Evolutionary conservation across 2,888 invertebrate genomes (phyloP).

Genomic region (Cheilosia soror): DNA sequence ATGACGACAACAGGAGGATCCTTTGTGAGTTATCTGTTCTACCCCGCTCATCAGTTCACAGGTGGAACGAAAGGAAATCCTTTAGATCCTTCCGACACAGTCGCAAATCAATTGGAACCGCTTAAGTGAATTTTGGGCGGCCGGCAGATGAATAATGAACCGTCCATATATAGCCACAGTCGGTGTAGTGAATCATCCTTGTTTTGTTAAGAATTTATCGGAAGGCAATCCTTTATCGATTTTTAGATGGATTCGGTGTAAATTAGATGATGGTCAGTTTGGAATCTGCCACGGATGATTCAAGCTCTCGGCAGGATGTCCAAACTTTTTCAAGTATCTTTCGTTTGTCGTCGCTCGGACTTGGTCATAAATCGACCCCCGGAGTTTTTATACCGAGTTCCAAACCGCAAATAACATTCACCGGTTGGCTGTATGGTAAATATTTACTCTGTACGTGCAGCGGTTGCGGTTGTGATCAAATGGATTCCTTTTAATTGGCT

Average conservation of each 20-base stretch:
- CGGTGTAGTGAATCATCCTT: conserved; percentile 58
- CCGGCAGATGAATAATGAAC: conserved; percentile 64
- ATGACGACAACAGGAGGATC: conserved; percentile 51
- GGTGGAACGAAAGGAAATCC: conserved; percentile 69
- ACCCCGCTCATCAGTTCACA: conserved; percentile 44
- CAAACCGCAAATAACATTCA: conserved; percentile 51
- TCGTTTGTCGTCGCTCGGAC: neutral
- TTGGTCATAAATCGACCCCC: conserved; percentile 62
- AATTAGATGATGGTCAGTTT: conserved; percentile 45
- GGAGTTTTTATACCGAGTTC: conserved; percentile 44
- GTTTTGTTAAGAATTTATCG: conserved; percentile 49
- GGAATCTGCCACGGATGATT: conserved; percentile 27
- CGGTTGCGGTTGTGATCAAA: conserved; percentile 58
- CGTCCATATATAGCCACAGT: neutral
- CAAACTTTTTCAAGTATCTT: neutral
- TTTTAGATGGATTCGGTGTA: conserved; percentile 39
- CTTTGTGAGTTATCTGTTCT: conserved; percentile 62
- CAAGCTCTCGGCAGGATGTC: conserved; percentile 61
- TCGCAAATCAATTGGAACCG: conserved; percentile 70
- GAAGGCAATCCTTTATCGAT: conserved; percentile 52
- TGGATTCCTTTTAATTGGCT: conserved; percentile 62
- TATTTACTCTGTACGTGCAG: conserved; percentile 44
- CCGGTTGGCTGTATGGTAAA: conserved; percentile 42
- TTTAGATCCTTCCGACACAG: conserved; percentile 72
- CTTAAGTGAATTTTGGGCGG: conserved; percentile 55